Conservation (phyloP, 2,888 invertebrate genomes). For the Epicampocera succincta region DNA sequence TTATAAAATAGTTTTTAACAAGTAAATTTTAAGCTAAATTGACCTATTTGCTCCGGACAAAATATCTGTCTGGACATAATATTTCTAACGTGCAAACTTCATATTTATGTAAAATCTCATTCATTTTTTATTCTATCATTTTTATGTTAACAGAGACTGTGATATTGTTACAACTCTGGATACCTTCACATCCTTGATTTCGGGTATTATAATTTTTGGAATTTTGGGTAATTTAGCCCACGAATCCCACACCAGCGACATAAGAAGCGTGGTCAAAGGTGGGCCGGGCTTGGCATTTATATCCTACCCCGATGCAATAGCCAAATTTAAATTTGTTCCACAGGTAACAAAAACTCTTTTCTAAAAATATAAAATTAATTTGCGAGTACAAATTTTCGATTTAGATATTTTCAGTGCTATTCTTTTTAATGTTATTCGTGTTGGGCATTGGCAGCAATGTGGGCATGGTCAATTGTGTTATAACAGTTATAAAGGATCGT, state of each 20-base stretch:
- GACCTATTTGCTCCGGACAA: no score
- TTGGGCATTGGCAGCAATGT: conserved; percentile 83
- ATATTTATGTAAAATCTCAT: no score
- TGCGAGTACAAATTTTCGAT: neutral
- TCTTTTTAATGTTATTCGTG: conserved; percentile 84
- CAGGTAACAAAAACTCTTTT: conserved; percentile 75
- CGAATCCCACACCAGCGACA: conserved; percentile 84
- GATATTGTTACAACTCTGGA: conserved; percentile 91
- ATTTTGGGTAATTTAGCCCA: conserved; percentile 91
- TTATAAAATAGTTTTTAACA: no score
- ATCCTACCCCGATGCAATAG: conserved; percentile 85
- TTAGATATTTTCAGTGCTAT: conserved; percentile 83
- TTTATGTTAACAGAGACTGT: conserved; percentile 84
- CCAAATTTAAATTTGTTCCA: conserved; percentile 83
- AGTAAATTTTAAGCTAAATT: no score
- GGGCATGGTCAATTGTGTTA: conserved; percentile 81
- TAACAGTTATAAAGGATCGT: conserved; percentile 82
- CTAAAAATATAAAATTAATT: no score
- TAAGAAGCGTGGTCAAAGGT: conserved; percentile 85
- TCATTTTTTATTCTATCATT: no score
- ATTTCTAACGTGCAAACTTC: no score
- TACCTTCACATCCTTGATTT: conserved; percentile 90
- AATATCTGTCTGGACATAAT: no score
- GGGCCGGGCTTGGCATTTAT: conserved; percentile 92
- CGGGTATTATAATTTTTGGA: conserved; percentile 91